Percentiles rank a stretch among this genome's conserved stretches.
These are phyloP conservation scores for Chionomys nivalis DNA, from an alignment of 2,113 vertebrate genomes.

Conservation along the genomic window DNA sequence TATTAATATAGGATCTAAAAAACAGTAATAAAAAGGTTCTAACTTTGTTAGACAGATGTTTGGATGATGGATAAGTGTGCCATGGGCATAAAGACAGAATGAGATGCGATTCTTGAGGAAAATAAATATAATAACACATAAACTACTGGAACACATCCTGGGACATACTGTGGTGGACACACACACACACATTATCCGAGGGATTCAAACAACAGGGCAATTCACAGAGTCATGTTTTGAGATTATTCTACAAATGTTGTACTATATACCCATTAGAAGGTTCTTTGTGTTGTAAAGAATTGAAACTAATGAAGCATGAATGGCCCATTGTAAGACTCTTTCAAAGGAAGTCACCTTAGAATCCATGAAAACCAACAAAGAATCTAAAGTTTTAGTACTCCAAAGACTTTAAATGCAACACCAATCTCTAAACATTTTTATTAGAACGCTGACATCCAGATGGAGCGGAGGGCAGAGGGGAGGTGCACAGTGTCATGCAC, in stretches of 20 bases:
- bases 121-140: not conserved
- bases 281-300: slow-evolving; percentile 58
- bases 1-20: not conserved
- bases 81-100: not conserved
- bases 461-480: slow-evolving; percentile 59
- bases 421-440: slow-evolving; percentile 19
- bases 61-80: not conserved
- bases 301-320: slow-evolving; percentile 61
- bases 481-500: not conserved
- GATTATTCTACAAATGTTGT: slow-evolving; percentile 47
- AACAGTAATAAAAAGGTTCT: not conserved
- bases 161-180: not conserved
- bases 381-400: slow-evolving; percentile 33
- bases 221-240: slow-evolving; percentile 35
- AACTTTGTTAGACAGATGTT: not conserved
- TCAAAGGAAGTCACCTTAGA: slow-evolving; percentile 64
- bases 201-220: slow-evolving; percentile 40
- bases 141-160: not conserved
- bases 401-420: slow-evolving; percentile 63
- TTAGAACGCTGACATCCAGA: slow-evolving; percentile 58
- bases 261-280: slow-evolving; percentile 1
- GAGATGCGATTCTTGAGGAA: not conserved
- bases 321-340: slow-evolving; percentile 59
- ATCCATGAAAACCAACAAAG: slow-evolving; percentile 66
- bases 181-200: not conserved